These are phyloP conservation scores for Nyctereutes procyonoides DNA, from an alignment of 2,113 vertebrate genomes.

Conservation along the genomic window DNA sequence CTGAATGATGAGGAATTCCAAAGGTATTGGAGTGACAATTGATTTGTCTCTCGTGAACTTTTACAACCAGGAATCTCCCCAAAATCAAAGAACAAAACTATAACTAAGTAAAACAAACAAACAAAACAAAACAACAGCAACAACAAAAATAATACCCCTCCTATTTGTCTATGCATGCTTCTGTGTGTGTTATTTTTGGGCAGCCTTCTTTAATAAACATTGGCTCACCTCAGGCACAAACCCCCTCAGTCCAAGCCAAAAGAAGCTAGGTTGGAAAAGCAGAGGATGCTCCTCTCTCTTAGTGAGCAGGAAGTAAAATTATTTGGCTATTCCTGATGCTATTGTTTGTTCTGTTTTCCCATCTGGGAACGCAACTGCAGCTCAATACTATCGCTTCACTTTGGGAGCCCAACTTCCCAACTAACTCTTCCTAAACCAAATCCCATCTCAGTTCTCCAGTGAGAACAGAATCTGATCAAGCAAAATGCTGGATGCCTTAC, in stretches of 20 bases:
- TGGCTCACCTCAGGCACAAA: neutral
- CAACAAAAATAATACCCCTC: neutral
- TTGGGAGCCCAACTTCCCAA: rapidly evolving
- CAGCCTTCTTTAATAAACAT: neutral
- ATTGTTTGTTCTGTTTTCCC: neutral
- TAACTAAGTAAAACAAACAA: neutral
- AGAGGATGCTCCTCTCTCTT: neutral
- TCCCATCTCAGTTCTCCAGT: neutral
- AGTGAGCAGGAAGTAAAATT: neutral
- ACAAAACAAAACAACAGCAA: too few species aligned
- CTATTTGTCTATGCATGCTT: neutral
- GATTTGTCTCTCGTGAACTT: neutral
- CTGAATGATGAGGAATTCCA: neutral
- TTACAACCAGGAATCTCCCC: neutral
- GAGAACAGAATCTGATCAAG: neutral
- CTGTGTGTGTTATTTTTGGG: neutral
- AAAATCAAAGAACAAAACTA: neutral
- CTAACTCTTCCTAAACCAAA: neutral
- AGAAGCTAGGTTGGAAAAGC: neutral
- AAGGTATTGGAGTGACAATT: neutral
- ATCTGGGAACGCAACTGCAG: neutral
- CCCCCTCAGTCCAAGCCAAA: neutral
- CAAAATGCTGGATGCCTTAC: neutral
- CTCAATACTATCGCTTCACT: neutral
- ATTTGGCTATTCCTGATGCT: neutral